Evolutionary conservation across 1,140 invertebrate species (phyloP), one percentile per base, ranked within the genome.

Genomic region (Araneus ventricosus): DNA sequence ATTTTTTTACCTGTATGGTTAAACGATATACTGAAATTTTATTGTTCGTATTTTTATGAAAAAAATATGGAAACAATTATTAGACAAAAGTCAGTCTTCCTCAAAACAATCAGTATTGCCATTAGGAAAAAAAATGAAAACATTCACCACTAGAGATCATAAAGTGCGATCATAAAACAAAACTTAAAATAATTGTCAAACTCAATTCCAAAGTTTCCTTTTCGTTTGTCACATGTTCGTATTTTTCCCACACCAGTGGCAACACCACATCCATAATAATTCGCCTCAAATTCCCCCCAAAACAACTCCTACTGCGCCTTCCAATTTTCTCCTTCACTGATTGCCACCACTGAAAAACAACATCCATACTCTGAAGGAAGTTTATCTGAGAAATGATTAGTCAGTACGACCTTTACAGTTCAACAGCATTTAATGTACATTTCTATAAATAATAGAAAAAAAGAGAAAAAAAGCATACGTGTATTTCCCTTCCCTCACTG

Each of bases 291-390:
- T 88, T 88, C 63, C 87, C 30, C 37, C n/a, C 30, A 75, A 88
- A 88, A 88, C 59, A 63, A 84, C 82, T 84, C 24, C 82, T 39
- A 85, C 24, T 22, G 85, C 80, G 24, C 86, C 57, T 70, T 37
- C 39, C 88, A 90, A 90, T 90, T 90, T 90, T 90, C 88, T 61
- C 34, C 67, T 90, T 90, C 88, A 90, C 70, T 90, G 88, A 59
- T 59, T 79, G 88, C 37, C 75, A 52, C 41, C 52, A 88, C 86
- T 37, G 39, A 88, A 88, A 67, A 63, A 37, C 63, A 37, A 39
- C 70, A 75, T 75, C 70, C 70, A 75, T 75, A 75, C 30, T 75
- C 20, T 22, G 30, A 80, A 61, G 70, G 88, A 90, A 90, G 88
- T 90, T 57, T 80, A 79, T 75, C 61, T 37, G 45, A 37, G 45